These are phyloP conservation scores for Paelopatides confundens DNA, from an alignment of 53 echinoderm and acorn worm species.

Conservation along the genomic window DNA sequence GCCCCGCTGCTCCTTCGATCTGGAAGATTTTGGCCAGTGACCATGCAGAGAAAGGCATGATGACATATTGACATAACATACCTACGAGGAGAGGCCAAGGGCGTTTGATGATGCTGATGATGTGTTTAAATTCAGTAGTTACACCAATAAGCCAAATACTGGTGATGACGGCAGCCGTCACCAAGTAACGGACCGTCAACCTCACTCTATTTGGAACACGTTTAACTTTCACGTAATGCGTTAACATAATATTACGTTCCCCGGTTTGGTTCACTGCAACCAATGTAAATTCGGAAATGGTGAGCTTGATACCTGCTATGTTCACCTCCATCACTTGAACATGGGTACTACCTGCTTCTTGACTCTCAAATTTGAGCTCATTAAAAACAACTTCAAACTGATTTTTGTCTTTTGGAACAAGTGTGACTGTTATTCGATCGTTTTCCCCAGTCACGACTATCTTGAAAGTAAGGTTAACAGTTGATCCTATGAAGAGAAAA, in stretches of 20 bases:
- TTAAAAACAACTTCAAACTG: neutral
- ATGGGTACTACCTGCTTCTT: too few species aligned
- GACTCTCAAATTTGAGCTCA: neutral
- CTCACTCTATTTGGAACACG: neutral
- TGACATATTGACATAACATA: constrained; percentile 86
- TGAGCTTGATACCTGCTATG: constrained; percentile 6
- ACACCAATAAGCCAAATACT: constrained; percentile 84
- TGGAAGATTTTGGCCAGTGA: constrained; percentile 61
- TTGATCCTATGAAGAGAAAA: neutral
- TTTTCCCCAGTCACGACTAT: neutral
- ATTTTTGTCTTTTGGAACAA: neutral
- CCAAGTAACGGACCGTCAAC: constrained; percentile 59
- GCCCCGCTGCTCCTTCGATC: constrained; percentile 67
- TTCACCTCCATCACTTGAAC: neutral
- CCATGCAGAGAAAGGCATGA: constrained; percentile 93
- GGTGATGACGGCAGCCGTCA: constrained; percentile 65
- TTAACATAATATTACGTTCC: neutral
- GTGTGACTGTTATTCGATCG: neutral
- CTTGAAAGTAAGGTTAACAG: neutral
- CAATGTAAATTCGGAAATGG: constrained; percentile 39
- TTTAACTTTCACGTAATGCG: neutral
- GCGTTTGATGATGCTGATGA: constrained; percentile 71
- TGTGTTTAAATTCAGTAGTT: constrained; percentile 72
- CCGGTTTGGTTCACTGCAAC: neutral
- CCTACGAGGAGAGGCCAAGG: constrained; percentile 85